Evolutionary conservation across 2,113 vertebrate species (phyloP), one percentile per base, ranked within the genome.

Genomic region (Trochalopteron elliotii): DNA sequence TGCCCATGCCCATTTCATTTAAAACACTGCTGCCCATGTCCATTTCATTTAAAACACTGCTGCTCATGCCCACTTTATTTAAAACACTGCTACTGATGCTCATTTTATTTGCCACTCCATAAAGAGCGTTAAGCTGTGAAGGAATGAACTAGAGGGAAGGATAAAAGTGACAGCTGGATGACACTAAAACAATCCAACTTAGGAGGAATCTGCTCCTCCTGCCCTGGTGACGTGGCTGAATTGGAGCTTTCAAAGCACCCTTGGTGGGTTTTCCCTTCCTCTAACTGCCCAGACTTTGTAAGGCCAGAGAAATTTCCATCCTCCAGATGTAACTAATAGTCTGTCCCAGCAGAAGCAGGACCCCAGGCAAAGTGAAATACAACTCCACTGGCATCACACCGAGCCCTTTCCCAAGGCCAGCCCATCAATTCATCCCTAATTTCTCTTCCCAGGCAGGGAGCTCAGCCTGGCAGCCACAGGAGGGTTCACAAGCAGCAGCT

Each of bases 351-450:
- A 91, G 89, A 84, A 60, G 24, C 83, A 47, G 72, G 72, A 82
- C 87, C 90, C 37, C 75, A 11, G 92, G 94, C 94, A 60, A 82
- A 70, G 82, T 24, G 65, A 93, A 95, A 93, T 14, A 30, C 78
- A 82, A 35, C 53, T 89, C 69, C 87, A 20, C 2, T 44, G 76
- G 37, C 83, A 92, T n/a, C 80, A 57, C 3, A 3, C 39, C 27
- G 27, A 84, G 85, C 65, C 39, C 33, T 33, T 91, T 91, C 44
- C 90, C 87, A 47, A 84, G 72, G 91, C 93, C 81, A 75, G 50
- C 31, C 42, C 82, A 79, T 40, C 87, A 31, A 76, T 88, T 83
- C 40, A 28, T 30, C 61, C 65, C 2, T 33, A 6, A 64, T 76
- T 88, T 79, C 85, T 33, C 42, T 74, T 69, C 69, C 85, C 12